Conservation (phyloP, 2,797 vertebrate species). For the Lagodon rhomboides region DNA sequence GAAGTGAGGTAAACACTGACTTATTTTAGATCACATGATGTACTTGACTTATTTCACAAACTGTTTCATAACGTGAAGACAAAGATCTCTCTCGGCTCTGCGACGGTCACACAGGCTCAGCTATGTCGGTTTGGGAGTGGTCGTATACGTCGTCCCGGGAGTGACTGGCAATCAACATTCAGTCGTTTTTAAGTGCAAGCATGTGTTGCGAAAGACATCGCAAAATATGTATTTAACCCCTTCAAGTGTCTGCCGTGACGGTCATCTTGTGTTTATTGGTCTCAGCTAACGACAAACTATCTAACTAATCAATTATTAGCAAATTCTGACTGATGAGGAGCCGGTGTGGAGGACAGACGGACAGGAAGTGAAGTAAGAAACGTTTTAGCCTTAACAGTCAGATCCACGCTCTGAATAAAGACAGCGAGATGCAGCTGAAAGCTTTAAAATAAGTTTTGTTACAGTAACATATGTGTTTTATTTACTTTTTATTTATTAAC, state of each 20-base stretch:
- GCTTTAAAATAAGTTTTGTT: background rate
- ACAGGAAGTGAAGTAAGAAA: background rate
- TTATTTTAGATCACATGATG: no score
- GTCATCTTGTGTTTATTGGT: background rate
- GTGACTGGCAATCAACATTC: no score
- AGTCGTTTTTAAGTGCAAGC: no score
- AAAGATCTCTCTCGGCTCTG: no score
- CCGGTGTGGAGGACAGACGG: background rate
- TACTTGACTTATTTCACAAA: no score
- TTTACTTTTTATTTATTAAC: background rate
- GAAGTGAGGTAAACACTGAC: no score
- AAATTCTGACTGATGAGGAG: background rate
- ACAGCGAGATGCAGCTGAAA: background rate
- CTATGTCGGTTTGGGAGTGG: no score
- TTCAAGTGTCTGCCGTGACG: background rate
- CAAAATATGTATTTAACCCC: background rate
- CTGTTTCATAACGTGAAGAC: no score
- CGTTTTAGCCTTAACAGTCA: background rate
- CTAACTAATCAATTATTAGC: no score
- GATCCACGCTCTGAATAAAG: no score
- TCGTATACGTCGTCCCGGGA: no score
- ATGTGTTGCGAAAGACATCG: background rate
- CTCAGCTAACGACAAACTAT: background rate
- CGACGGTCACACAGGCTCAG: no score
- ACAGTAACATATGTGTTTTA: background rate